These are phyloP conservation scores for Bungarus multicinctus DNA, from an alignment of 2,113 vertebrate genomes.

Conservation along the genomic window DNA sequence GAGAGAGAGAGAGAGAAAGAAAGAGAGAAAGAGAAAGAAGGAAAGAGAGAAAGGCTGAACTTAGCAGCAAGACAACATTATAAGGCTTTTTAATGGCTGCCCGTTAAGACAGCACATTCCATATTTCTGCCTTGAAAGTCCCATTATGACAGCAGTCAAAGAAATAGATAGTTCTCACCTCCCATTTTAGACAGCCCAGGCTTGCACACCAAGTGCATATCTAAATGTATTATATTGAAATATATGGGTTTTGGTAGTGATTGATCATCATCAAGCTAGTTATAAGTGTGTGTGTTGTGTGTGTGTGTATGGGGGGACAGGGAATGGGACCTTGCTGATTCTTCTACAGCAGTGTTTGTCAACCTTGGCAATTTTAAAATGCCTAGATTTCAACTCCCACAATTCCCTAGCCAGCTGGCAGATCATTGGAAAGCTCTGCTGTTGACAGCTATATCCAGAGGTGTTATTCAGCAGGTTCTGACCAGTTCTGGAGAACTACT, in stretches of 20 bases:
- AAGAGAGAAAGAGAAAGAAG: too few species aligned
- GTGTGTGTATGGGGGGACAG: too few species aligned
- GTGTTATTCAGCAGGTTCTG: too few species aligned
- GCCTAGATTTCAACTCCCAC: too few species aligned
- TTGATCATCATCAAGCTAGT: not conserved
- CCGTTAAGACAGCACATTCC: constrained; percentile 31
- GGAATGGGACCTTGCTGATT: not conserved
- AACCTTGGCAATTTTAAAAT: not conserved
- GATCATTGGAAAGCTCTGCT: too few species aligned
- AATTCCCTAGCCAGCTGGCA: too few species aligned
- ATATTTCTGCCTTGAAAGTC: constrained; percentile 17
- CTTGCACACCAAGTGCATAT: not conserved
- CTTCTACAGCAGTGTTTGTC: not conserved
- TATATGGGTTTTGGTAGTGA: not conserved
- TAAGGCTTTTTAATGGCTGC: not conserved
- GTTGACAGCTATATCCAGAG: too few species aligned
- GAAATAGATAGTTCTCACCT: not conserved
- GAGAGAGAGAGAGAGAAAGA: too few species aligned
- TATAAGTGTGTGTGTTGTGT: not conserved
- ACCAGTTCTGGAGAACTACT: too few species aligned
- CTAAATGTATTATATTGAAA: not conserved
- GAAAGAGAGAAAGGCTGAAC: not conserved
- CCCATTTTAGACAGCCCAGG: not conserved
- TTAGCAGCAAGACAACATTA: not conserved
- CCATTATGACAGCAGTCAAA: not conserved